Evolutionary conservation across 2,888 invertebrate species (phyloP), one percentile per base, ranked within the genome.

Genomic region (Listrodromus nycthemerus): DNA sequence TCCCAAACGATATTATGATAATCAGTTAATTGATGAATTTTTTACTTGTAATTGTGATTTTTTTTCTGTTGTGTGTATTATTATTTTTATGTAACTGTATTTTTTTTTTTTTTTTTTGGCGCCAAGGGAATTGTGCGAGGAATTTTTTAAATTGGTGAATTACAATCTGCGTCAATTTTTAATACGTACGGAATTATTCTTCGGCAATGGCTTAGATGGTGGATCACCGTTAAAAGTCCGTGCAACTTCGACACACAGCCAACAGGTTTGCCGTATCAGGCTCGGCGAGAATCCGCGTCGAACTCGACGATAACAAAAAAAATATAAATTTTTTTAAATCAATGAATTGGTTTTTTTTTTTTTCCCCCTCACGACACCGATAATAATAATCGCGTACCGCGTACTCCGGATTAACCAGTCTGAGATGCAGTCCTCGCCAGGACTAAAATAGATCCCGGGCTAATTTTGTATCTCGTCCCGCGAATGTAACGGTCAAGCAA

Each of bases 361-460:
- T 58, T 37, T 65, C n/a, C 37, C 7, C 21, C 19, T 65, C 19
- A 65, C 63, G 27, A 33, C 74, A 81, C 86, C 83, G 86, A 89
- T 91, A 91, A 90, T 91, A 90, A 89, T 91, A 91, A 90, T 90
- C 88, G 85, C 83, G 87, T 87, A 79, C 87, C 86, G 82, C 80
- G 50, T 16, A 74, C 77, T 87, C 89, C 87, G 88, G 89, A 88
- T 83, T 86, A 89, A 91, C 92, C 91, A 90, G 92, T 92, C 88
- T 67, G 86, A 78, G 92, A 92, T 92, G 91, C 86, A 83, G 90
- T 92, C 91, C 88, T 87, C 91, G 89, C 88, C 88, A 87, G 66
- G 88, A 90, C 91, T 90, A 92, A 92, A 91, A 92, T 92, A 92
- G 85, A 90, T 83, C 85, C 55, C 63, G 33, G 81, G 89, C 91